Percentiles rank a stretch among this genome's conserved stretches.
Conservation (phyloP, 2,888 invertebrate genomes). For the Caradrina clavipalpis region DNA sequence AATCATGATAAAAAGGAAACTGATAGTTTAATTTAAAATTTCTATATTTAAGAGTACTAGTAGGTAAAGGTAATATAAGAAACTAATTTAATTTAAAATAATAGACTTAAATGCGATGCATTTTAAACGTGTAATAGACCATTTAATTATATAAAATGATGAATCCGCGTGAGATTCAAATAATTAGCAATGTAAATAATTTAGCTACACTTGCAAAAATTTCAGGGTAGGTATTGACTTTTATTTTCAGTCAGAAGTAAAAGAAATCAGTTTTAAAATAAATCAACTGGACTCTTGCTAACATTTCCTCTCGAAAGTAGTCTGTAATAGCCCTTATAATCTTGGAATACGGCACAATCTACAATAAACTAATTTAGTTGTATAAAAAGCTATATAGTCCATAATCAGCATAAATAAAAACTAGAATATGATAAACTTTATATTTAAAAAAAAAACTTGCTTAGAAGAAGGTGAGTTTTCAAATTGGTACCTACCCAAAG, state of each 20-base stretch:
- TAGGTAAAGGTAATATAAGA: neutral
- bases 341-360: no score
- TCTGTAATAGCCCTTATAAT: no score
- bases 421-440: no score
- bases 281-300: neutral
- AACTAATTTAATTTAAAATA: neutral
- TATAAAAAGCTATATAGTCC: no score
- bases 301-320: neutral
- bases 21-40: slow-evolving; percentile 5
- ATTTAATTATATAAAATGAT: neutral
- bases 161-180: neutral
- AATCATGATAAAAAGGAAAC: slow-evolving; percentile 1
- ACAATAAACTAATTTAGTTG: no score
- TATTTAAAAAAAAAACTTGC: no score
- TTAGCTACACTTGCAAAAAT: neutral
- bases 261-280: neutral
- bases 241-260: neutral
- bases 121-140: neutral
- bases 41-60: slow-evolving; percentile 3
- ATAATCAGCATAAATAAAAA: no score
- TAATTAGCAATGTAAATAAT: slow-evolving; percentile 15
- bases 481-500: no score
- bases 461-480: no score
- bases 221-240: slow-evolving; percentile 5
- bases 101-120: neutral